Evolutionary conservation across 2,888 invertebrate genomes (phyloP).

Genomic region (Agrotis ipsilon): DNA sequence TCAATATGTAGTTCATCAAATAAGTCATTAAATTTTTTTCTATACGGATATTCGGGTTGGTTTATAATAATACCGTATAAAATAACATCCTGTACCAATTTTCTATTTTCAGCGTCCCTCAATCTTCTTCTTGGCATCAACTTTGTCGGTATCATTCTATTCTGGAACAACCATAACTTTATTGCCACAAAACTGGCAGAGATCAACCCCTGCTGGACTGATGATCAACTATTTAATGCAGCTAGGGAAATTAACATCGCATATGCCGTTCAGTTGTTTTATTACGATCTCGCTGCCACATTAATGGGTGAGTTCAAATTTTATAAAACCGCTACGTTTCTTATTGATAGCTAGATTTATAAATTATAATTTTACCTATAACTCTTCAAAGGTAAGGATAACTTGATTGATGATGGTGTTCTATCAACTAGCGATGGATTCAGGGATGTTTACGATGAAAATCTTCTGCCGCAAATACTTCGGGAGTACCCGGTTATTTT

Average conservation of each 20-base stretch:
- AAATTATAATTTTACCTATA: neutral
- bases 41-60: no score
- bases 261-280: conserved; percentile 66
- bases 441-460: conserved; percentile 69
- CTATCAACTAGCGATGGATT: conserved; percentile 62
- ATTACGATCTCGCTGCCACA: conserved; percentile 69
- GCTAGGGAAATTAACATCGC: conserved; percentile 77
- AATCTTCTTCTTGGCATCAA: conserved; percentile 40
- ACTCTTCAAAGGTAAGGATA: conserved; percentile 65
- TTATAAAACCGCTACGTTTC: no score
- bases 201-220: conserved; percentile 76
- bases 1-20: no score
- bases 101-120: conserved; percentile 42
- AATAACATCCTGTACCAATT: neutral
- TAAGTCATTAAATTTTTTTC: no score
- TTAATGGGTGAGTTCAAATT: conserved; percentile 67
- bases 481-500: conserved; percentile 69
- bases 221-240: conserved; percentile 70
- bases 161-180: conserved; percentile 73
- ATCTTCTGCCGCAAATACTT: conserved; percentile 66
- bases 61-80: neutral
- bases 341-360: no score
- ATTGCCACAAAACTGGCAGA: conserved; percentile 67
- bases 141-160: conserved; percentile 64
- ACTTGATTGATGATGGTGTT: conserved; percentile 66